These are phyloP conservation scores for Drosophila albomicans DNA, from an alignment of 1,140 invertebrate genomes.

Conservation along the genomic window DNA sequence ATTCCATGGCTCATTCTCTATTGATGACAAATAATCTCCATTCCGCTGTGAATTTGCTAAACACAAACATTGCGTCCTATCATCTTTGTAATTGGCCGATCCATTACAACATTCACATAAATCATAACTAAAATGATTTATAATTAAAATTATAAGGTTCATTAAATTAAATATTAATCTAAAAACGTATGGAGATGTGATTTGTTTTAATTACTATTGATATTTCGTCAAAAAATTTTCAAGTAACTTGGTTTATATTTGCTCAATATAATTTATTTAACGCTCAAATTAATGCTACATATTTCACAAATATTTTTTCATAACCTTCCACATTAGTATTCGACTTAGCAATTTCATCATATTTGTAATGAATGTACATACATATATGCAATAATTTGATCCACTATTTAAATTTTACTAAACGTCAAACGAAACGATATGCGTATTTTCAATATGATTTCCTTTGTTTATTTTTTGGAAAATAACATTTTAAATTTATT, in stretches of 20 bases:
- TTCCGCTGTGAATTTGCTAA: no score
- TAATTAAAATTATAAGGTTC: no score
- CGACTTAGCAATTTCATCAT: constrained; percentile 4
- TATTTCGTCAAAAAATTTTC: no score
- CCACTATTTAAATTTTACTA: constrained; percentile 61
- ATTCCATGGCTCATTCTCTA: no score
- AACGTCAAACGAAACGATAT: constrained; percentile 77
- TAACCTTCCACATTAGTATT: constrained; percentile 3
- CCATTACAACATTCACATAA: no score
- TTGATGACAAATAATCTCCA: no score
- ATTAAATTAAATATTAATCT: no score
- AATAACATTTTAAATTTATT: constrained; percentile 24
- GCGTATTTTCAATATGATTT: constrained; percentile 37
- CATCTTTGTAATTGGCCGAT: no score
- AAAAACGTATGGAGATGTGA: no score
- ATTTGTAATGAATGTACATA: constrained; percentile 55
- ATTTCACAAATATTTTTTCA: constrained; percentile 48
- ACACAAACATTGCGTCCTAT: no score
- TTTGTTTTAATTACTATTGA: not conserved
- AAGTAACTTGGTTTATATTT: not conserved
- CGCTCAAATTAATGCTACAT: constrained; percentile 62
- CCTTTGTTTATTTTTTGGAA: not conserved
- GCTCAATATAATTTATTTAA: constrained; percentile 62
- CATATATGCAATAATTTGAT: constrained; percentile 35
- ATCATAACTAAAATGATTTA: no score